phyloP scores from a whole-genome alignment of 2,113 vertebrate species.

The Hypanus sabinus region DNA sequence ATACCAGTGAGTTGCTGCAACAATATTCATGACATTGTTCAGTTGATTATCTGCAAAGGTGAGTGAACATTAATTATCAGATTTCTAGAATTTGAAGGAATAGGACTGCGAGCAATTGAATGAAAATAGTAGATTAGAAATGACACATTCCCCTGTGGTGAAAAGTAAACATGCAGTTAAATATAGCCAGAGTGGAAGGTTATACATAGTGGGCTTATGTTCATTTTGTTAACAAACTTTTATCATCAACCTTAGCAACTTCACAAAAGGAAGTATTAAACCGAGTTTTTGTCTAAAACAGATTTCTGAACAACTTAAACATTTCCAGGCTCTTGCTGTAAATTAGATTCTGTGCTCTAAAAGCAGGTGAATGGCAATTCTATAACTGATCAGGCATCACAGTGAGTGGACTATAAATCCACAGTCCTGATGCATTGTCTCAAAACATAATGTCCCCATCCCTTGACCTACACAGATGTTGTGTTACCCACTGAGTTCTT shows the following conservation, averaged over 20 bases:
- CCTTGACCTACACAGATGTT: too few relatives aligned
- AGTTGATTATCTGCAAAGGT: background rate
- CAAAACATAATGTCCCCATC: too few relatives aligned
- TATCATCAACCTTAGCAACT: background rate
- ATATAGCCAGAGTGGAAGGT: background rate
- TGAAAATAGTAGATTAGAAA: background rate
- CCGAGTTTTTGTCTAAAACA: background rate
- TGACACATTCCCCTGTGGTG: background rate
- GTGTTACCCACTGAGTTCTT: too few relatives aligned
- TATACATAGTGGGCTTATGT: background rate
- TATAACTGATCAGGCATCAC: background rate
- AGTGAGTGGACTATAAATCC: too few relatives aligned
- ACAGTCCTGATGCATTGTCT: too few relatives aligned
- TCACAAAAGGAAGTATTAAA: background rate
- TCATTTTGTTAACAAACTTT: background rate
- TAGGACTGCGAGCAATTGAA: background rate
- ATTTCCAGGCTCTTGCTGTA: background rate
- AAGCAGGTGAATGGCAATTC: background rate
- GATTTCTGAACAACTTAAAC: background rate
- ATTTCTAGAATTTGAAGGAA: background rate
- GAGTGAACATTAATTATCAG: background rate
- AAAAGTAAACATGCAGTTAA: background rate
- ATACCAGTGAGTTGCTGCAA: background rate
- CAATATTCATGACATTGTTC: background rate
- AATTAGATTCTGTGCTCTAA: background rate